These are phyloP conservation scores for Aeoliscus strigatus DNA, from an alignment of 2,797 vertebrate species.

Conservation along the genomic window DNA sequence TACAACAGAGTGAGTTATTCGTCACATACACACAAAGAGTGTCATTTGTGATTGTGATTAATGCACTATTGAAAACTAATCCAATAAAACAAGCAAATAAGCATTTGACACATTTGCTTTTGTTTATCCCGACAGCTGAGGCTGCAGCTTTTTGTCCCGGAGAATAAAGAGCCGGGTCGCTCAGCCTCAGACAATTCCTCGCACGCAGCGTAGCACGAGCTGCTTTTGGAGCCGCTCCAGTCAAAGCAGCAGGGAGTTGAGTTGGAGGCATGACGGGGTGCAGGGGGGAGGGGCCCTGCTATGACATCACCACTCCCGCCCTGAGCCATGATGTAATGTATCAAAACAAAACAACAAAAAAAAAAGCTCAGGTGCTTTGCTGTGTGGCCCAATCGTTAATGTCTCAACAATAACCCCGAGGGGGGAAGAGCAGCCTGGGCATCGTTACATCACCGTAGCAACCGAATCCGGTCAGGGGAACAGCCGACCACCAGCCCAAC, in stretches of 20 bases:
- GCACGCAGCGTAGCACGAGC: conserved; percentile 31
- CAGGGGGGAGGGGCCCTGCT: conserved; percentile 39
- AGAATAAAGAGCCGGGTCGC: conserved; percentile 14
- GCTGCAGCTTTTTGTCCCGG: conserved; percentile 12
- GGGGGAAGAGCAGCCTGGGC: conserved; percentile 20
- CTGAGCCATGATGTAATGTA: conserved; percentile 75
- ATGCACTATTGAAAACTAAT: conserved; percentile 2
- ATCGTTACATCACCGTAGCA: conserved; percentile 71
- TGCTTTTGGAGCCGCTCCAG: conserved; percentile 60
- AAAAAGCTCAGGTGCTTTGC: conserved; percentile 71
- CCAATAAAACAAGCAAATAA: conserved; percentile 7
- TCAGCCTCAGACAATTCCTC: conserved; percentile 46
- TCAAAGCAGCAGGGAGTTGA: conserved; percentile 36
- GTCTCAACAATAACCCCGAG: conserved; percentile 37
- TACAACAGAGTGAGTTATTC: no score
- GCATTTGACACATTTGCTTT: neutral
- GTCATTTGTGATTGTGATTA: no score
- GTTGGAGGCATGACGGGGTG: conserved; percentile 22
- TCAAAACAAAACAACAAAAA: conserved; percentile 59
- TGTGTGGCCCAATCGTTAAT: conserved; percentile 53
- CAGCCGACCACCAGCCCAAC: conserved; percentile 25
- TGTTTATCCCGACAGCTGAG: conserved; percentile 13
- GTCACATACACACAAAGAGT: no score
- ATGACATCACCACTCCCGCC: conserved; percentile 72
- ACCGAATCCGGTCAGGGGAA: conserved; percentile 58